Evolutionary conservation across 1,140 invertebrate species (phyloP).

Genomic region (Hydropsyche tenuis): DNA sequence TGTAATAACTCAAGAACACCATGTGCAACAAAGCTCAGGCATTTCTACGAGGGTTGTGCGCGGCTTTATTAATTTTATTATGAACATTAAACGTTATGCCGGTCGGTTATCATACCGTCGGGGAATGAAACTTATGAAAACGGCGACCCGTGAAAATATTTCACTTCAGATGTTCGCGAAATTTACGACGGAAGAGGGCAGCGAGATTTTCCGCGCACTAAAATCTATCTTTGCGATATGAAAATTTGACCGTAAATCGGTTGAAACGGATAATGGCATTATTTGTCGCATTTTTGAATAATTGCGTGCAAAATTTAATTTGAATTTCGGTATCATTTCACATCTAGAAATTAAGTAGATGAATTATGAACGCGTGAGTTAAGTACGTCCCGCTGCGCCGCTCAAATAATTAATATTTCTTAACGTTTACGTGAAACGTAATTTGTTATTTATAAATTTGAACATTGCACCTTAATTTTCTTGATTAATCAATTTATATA

Average conservation of each 20-base stretch:
- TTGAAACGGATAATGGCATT: no score
- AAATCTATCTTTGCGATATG: no score
- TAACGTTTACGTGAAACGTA: no score
- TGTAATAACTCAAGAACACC: no score
- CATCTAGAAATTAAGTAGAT: slow-evolving; percentile 24
- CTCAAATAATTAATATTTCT: slow-evolving; percentile 34
- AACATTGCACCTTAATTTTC: no score
- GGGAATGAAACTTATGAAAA: slow-evolving; percentile 32
- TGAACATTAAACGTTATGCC: slow-evolving; percentile 24
- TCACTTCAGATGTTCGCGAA: slow-evolving; percentile 7
- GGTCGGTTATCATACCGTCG: slow-evolving; percentile 21
- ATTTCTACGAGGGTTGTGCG: no score
- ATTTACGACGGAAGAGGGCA: slow-evolving; percentile 10
- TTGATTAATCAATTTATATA: no score
- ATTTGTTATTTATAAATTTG: no score
- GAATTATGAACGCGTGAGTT: slow-evolving; percentile 26
- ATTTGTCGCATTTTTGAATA: not conserved
- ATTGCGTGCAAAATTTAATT: slow-evolving; percentile 32
- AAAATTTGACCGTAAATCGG: no score
- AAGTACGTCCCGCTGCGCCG: slow-evolving; percentile 28
- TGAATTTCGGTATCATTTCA: slow-evolving; percentile 18
- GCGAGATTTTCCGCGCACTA: slow-evolving; percentile 7
- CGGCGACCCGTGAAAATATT: slow-evolving; percentile 23
- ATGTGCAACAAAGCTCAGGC: not conserved
- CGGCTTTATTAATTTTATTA: slow-evolving; percentile 35